Evolutionary conservation across 2,797 vertebrate genomes (phyloP).

Genomic region (Psittacula echo): DNA sequence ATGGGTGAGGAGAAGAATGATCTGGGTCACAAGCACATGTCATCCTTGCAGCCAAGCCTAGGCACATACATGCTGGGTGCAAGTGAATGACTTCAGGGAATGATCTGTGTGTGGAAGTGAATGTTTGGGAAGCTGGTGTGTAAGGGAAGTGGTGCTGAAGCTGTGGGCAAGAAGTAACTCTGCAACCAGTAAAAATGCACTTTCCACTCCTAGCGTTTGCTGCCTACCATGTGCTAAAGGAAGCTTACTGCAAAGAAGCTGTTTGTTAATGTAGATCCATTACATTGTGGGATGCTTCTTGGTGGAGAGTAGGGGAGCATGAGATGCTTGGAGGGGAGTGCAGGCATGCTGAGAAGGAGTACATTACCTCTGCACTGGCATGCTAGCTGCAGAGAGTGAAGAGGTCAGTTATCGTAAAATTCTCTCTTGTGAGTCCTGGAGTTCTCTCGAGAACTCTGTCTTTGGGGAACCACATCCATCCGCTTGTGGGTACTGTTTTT

Average conservation of each 20-base stretch:
- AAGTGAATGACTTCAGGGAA: neutral
- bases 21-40: neutral
- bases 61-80: neutral
- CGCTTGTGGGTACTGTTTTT: neutral
- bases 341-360: neutral
- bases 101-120: neutral
- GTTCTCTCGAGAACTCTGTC: neutral
- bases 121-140: neutral
- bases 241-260: neutral
- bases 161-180: neutral
- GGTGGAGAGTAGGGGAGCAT: neutral
- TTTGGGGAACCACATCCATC: neutral
- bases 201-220: neutral
- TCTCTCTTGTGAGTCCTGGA: neutral
- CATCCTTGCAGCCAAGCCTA: neutral
- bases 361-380: neutral
- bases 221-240: neutral
- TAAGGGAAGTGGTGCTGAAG: neutral
- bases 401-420: neutral
- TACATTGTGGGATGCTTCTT: neutral
- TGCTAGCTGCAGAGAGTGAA: neutral
- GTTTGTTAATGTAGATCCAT: neutral
- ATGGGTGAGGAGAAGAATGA: neutral
- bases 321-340: neutral
- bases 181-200: neutral